Evolutionary conservation across 2,113 vertebrate genomes (phyloP), one percentile per base, ranked within the genome.

Genomic region (Pteronura brasiliensis): DNA sequence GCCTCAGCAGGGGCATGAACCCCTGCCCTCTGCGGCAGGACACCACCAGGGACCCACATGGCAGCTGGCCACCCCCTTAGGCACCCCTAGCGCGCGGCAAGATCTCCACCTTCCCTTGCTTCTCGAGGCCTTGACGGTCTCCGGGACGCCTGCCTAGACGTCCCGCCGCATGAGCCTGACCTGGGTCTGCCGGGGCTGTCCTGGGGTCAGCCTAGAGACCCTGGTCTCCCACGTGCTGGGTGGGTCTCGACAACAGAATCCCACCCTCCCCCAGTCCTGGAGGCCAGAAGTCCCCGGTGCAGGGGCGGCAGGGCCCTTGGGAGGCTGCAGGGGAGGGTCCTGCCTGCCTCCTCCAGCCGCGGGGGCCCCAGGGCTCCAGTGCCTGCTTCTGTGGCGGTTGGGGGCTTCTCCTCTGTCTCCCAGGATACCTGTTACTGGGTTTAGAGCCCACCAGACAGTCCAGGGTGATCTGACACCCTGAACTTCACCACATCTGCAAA

Each of bases 91-190:
- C 12, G 11, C 5, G 34, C 3, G 34, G 39, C 42, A 18, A 34
- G 12, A 67, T 17, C 63, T 18, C 20, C 29, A 31, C 34, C 67
- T 36, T 10, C n/a, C 67, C 67, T 4, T 9, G 57, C 25, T 39
- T 34, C 4, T 29, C 12, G 1, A 10, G 90, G 47, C 63, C 65
- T 23, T 27, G 21, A 27, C 36, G 4, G 17, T 27, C 63, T 15
- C 34, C 1, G 9, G 65, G 65, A 34, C 36, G 4, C 7, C 4
- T 0, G 1, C 15, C 15, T 15, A 52, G 49, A 14, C 8, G 13
- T 20, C 57, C 34, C 0, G 1, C 27, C 3, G 5, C 12, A 1
- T 6, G 0, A 10, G 31, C 84, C 63, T 11, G 0, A 12, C 8
- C 42, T 15, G 42, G 7, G 9, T 7, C 31, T 23, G 65, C 13